Evolutionary conservation across 2,113 vertebrate species (phyloP), one percentile per base, ranked within the genome.

Genomic region (Hippocampus guttulatus): DNA sequence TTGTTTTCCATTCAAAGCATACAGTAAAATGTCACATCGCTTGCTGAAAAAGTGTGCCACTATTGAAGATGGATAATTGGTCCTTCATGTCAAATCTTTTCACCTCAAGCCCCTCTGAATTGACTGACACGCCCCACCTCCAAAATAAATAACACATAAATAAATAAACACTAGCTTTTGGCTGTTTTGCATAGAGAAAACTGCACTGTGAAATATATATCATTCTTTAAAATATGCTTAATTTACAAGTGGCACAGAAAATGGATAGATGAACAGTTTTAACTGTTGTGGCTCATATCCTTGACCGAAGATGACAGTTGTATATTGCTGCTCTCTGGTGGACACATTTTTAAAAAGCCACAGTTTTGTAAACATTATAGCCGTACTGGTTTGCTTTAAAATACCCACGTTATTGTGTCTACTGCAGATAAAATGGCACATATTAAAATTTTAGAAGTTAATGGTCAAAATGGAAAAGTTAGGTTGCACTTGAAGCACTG

Each of bases 271-370:
- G 5, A 38, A 64, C 11, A 14, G 38, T 40, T n/a, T 41, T 23
- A 40, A 40, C 38, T 62, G 8, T 38, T n/a, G 15, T 25, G 40
- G 9, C n/a, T 45, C 15, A 45, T 43, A 45, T 45, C 15, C 38
- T 43, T 64, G n/a, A 25, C 4, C 15, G 12, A 43, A 65, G 14
- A 65, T 65, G 41, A 27, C 30, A 62, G 23, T 47, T 65, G 64
- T 47, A 8, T 27, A 18, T 67, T 89, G 85, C 88, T 90, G 88
- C 88, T 83, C 81, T 81, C 89, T 90, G 75, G 75, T 88, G 89
- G 84, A 51, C 8, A 75, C 69, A 62, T 3, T 61, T 30, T 7
- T 18, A 61, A 33, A 33, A 61, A 61, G 18, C 57, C 57, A 58
- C 23, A 60, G 2, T 8, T 18, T 57, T 5, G 23, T 27, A 5